Conservation (phyloP, 2,797 vertebrate genomes). For the Astyanax mexicanus region DNA sequence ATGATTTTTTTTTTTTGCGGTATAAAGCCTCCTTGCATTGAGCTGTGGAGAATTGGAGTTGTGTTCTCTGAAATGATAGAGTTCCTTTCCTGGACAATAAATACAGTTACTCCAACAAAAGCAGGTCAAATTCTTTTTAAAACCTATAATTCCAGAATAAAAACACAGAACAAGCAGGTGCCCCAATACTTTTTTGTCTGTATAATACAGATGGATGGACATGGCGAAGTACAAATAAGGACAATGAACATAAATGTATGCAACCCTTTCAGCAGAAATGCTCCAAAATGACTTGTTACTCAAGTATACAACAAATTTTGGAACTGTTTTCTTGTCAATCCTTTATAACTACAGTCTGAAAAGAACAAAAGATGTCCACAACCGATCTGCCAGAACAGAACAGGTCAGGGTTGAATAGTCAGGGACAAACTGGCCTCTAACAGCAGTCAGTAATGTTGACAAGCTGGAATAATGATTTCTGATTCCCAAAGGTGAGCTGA, state of each 20-base stretch:
- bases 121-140: too few relatives aligned
- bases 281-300: background rate
- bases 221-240: constrained; percentile 32
- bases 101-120: too few relatives aligned
- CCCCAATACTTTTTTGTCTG: too few relatives aligned
- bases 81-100: too few relatives aligned
- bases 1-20: too few relatives aligned
- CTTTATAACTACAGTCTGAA: background rate
- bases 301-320: too few relatives aligned
- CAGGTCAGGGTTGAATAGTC: background rate
- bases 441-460: constrained; percentile 48
- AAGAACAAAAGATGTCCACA: background rate
- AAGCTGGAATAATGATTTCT: constrained; percentile 60
- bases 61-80: too few relatives aligned
- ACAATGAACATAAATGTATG: constrained; percentile 37
- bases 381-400: background rate
- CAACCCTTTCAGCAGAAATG: background rate
- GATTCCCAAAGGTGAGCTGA: constrained; percentile 55
- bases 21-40: too few relatives aligned
- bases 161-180: constrained; percentile 28
- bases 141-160: too few relatives aligned
- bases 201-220: constrained; percentile 31
- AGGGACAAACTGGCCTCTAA: constrained; percentile 47
- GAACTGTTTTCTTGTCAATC: too few relatives aligned
- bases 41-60: too few relatives aligned